These are phyloP conservation scores for Ptilorrhoa leucosticta DNA, from an alignment of 2,113 vertebrate genomes.

Conservation along the genomic window DNA sequence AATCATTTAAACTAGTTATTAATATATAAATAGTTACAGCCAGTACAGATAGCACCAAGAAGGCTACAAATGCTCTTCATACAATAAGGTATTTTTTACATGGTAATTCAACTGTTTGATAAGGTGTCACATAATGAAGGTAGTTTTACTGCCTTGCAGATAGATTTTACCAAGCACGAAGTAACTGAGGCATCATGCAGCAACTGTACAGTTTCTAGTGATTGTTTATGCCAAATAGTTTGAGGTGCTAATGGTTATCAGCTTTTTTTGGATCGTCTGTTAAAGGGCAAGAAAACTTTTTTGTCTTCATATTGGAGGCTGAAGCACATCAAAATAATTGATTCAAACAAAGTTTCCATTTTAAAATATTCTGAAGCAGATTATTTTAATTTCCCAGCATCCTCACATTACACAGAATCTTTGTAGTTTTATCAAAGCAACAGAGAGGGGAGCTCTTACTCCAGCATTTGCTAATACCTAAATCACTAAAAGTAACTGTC, in stretches of 20 bases:
- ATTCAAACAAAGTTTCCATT: neutral
- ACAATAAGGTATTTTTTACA: neutral
- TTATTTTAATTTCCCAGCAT: conserved; percentile 13
- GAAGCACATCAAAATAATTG: neutral
- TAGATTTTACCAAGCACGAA: neutral
- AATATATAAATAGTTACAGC: neutral
- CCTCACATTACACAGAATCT: neutral
- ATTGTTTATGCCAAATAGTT: neutral
- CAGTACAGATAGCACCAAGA: neutral
- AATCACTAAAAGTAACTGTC: conserved; percentile 45
- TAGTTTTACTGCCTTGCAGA: neutral
- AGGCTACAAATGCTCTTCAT: neutral
- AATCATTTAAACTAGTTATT: neutral
- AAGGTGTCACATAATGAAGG: neutral
- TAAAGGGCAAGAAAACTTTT: neutral
- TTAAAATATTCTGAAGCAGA: neutral
- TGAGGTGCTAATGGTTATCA: neutral
- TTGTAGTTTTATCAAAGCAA: conserved; percentile 74
- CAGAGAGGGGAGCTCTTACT: conserved; percentile 98
- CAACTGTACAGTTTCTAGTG: neutral
- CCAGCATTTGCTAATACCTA: conserved; percentile 64
- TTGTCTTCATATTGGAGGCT: neutral
- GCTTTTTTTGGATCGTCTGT: neutral
- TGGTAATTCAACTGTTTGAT: neutral
- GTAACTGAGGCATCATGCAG: neutral